Evolutionary conservation across 2,888 invertebrate genomes (phyloP).

Genomic region (Lithosia quadra): DNA sequence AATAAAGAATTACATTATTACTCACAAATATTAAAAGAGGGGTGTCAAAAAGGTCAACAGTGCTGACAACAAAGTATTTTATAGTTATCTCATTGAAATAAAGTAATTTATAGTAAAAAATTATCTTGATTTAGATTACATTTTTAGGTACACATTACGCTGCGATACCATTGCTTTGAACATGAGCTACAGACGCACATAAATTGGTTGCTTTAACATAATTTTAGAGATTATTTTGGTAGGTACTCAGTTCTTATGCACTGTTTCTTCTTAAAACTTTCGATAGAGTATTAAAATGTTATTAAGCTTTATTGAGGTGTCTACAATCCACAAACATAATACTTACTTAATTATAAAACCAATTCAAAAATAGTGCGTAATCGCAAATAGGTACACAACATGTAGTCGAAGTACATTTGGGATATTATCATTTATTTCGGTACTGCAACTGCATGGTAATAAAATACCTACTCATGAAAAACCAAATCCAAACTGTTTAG

Average conservation of each 20-base stretch:
- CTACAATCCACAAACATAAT: background rate
- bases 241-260: background rate
- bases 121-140: background rate
- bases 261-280: background rate
- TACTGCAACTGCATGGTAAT: background rate
- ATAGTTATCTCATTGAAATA: background rate
- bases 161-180: background rate
- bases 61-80: background rate
- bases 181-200: background rate
- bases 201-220: background rate
- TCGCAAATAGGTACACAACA: slow-evolving; percentile 15
- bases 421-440: slow-evolving; percentile 1
- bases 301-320: background rate
- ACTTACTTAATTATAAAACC: background rate
- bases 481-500: background rate
- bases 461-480: background rate
- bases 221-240: background rate
- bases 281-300: background rate
- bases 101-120: background rate
- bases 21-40: background rate
- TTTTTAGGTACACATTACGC: too few relatives aligned
- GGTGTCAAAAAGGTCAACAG: background rate
- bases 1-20: background rate
- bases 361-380: background rate
- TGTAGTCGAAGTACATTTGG: slow-evolving; percentile 22